Percentiles rank a stretch among this genome's conserved stretches.
These are phyloP conservation scores for Neoaliturus tenellus DNA, from an alignment of 2,888 invertebrate genomes.

Conservation along the genomic window DNA sequence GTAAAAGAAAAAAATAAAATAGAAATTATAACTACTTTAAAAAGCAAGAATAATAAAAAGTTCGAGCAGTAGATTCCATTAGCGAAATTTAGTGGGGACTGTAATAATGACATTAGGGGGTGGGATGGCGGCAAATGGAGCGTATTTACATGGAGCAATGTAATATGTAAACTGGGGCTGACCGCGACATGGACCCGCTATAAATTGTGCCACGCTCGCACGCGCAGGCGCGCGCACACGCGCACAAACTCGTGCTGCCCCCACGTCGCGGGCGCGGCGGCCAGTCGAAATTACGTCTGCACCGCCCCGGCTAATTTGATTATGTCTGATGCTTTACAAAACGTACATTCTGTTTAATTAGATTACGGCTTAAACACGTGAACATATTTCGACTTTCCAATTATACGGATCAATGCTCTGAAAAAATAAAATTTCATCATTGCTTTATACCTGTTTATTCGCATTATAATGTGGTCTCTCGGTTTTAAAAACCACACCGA, in stretches of 20 bases:
- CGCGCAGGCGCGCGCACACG: neutral
- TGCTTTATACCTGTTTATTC: no score
- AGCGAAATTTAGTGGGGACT: neutral
- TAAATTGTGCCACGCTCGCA: neutral
- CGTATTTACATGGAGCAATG: constrained; percentile 33
- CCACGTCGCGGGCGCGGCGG: neutral
- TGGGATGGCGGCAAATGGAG: constrained; percentile 17
- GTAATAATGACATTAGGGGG: constrained; percentile 36
- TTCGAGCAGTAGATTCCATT: neutral
- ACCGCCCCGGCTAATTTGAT: neutral
- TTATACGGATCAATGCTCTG: no score
- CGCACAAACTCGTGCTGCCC: neutral
- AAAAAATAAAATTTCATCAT: no score
- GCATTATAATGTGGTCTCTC: no score
- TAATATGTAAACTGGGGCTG: constrained; percentile 37
- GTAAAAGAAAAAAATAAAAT: no score
- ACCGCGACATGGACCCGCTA: constrained; percentile 29
- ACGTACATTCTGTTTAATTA: neutral
- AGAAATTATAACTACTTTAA: no score
- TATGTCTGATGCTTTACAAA: neutral
- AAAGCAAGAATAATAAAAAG: neutral
- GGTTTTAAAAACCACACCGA: no score
- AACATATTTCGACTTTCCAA: neutral
- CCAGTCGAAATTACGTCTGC: neutral
- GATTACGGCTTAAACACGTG: neutral